Evolutionary conservation across 2,888 invertebrate genomes (phyloP), one percentile per base, ranked within the genome.

Genomic region (Drosophila borborema): DNA sequence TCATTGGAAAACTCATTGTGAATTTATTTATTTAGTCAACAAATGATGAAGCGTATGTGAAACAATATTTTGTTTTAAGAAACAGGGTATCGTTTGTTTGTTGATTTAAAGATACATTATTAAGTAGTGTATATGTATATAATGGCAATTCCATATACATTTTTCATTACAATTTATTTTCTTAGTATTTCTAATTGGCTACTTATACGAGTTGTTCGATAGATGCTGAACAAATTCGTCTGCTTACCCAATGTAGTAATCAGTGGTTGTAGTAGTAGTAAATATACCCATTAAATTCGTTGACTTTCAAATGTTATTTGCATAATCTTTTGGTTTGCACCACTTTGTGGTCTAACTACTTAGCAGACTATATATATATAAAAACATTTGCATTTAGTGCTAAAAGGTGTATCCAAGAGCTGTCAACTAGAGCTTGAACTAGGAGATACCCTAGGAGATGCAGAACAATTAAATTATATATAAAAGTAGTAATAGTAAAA

Each of bases 281-380:
- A 14, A 38, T 9, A 38, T 54, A 54, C 53, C 38, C 53, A 38
- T 9, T 23, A 54, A 23, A 51, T 51, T 36, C 3, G 9, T 20
- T 9, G 3, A 20, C 8, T 36, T 23, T 38, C 9, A 54, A 23
- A 23, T 54, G 14, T 16, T 38, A 54, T 54, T 54, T 54, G 53
- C 53, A 54, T 54, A 54, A 54, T 54, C 53, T 38, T 54, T 20
- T 54, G 36, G 53, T 38, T 54, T 38, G 38, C 38, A 38, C 23
- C 16, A 38, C 18, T 23, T 54, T 36, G 38, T 54, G 36, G 53
- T 54, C 53, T 5, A 16, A 54, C 20, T 20, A 36, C 53, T 54
- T 54, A 36, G 38, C 20, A 38, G 53, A 2, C 23, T 23, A 54
- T 23, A 54, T 34, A 34, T 38, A 49, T 12, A 49, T 38, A 36